Evolutionary conservation across 2,888 invertebrate species (phyloP), one percentile per base, ranked within the genome.

Genomic region (Leptopterna dolabrata): DNA sequence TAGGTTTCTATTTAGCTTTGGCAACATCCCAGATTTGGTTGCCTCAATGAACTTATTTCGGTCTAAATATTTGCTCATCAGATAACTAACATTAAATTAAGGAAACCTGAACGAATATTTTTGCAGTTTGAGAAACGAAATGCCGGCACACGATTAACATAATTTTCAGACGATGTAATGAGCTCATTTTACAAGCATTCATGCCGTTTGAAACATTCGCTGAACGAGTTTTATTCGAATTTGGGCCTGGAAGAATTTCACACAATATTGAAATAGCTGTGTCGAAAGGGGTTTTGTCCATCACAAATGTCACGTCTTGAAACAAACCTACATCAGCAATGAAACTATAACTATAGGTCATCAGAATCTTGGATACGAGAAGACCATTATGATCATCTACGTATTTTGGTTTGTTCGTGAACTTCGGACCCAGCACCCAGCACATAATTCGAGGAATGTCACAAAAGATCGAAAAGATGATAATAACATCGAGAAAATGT

Each of bases 231-330:
- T 9, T 73, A 9, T 73, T 73, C 29, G 4, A 7, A 36, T 4
- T 36, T 36, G 36, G 7, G 36, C 4, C 36, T 36, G 36, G 36
- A 36, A n/a, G n/a, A 36, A 36, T 36, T 36, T 36, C 7, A 36
- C 36, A n/a, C n/a, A n/a, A n/a, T n/a, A n/a, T 36, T 55, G 29
- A 81, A 81, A 81, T 81, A 81, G 81, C 81, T 81, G 81, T 81
- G 81, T 81, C 81, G 81, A 81, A 63, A 78, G 45, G 24, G 30
- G 24, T 78, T 78, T 78, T 16, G 78, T 45, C 24, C n/a, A 16
- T 51, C 13, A 19, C 51, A 51, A n/a, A 6, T 51, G 51, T 51
- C 0, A 16, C 51, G 51, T 51, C 51, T 51, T 51, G 16, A n/a
- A 51, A 36, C 7, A 36, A 36, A 36, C 4, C 36, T 36, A 36